Evolutionary conservation across 2,797 vertebrate genomes (phyloP).

Genomic region (Spinus pinus): DNA sequence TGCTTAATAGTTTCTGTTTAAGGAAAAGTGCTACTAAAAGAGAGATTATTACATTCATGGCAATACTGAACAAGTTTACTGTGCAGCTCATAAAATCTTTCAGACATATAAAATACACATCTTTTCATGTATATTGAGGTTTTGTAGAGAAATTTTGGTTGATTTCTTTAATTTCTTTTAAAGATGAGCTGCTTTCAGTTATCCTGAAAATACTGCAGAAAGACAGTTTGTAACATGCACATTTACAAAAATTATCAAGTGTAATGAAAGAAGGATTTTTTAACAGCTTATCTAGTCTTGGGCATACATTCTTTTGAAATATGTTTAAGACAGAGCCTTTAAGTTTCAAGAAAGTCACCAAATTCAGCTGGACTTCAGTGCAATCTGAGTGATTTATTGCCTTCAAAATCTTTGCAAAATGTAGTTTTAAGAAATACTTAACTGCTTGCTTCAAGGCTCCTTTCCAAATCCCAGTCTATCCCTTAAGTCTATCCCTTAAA

Average conservation of each 20-base stretch:
- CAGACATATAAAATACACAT: neutral
- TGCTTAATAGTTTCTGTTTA: neutral
- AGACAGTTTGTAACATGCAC: neutral
- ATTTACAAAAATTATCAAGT: neutral
- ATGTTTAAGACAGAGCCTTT: neutral
- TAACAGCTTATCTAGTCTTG: neutral
- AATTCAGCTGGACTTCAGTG: neutral
- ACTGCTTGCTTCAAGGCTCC: neutral
- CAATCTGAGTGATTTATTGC: neutral
- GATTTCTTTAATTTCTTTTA: neutral
- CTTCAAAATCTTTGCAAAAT: neutral
- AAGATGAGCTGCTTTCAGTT: neutral
- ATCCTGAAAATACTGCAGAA: neutral
- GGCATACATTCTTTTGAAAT: neutral
- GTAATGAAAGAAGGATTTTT: neutral
- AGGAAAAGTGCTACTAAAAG: neutral
- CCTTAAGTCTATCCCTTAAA: neutral
- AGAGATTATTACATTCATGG: neutral
- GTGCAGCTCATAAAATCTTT: neutral
- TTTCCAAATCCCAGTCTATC: neutral
- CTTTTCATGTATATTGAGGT: neutral
- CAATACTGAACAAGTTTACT: neutral
- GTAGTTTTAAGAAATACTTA: neutral
- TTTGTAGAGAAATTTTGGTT: neutral
- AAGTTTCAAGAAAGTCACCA: neutral